Percentiles rank a stretch among this genome's conserved stretches.
phyloP scores from a whole-genome alignment of 2,888 invertebrate species.

The Ormyrus labotus region DNA sequence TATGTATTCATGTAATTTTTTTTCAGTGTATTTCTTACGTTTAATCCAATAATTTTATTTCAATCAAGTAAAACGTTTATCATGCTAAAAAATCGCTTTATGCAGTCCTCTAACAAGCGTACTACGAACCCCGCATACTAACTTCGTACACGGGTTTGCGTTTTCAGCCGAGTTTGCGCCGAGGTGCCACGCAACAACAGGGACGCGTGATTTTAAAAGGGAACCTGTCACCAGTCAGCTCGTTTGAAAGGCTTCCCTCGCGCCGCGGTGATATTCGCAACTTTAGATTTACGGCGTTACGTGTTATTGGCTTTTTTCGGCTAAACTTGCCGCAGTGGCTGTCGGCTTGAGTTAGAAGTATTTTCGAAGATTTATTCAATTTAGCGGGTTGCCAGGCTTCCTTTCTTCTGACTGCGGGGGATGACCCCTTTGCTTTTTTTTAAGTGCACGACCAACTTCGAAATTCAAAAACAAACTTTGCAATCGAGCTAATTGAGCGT shows the following conservation, averaged over 20 bases:
- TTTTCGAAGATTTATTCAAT: conserved; percentile 49
- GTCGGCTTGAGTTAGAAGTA: conserved; percentile 40
- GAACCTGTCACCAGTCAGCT: conserved; percentile 44
- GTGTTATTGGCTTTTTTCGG: not conserved
- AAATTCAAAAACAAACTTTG: conserved; percentile 53
- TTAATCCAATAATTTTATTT: no score
- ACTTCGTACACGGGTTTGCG: not conserved
- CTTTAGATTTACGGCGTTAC: conserved; percentile 33
- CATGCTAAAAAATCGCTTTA: no score
- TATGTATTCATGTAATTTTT: no score
- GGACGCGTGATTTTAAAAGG: conserved; percentile 37
- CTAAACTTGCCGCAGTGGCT: not conserved
- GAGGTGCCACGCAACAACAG: conserved; percentile 37
- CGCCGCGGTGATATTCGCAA: conserved; percentile 42
- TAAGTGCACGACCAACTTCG: conserved; percentile 12
- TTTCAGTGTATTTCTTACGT: no score
- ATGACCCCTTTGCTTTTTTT: conserved; percentile 18
- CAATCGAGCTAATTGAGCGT: conserved; percentile 40
- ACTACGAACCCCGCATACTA: not conserved
- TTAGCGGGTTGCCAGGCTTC: conserved; percentile 9
- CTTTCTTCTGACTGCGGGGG: conserved; percentile 27
- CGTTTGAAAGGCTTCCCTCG: conserved; percentile 55
- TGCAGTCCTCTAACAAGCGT: not conserved
- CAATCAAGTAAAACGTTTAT: no score
- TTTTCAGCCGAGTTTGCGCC: not conserved